Conservation (phyloP, 2,797 vertebrate genomes). For the Microctenopoma lineatum region DNA sequence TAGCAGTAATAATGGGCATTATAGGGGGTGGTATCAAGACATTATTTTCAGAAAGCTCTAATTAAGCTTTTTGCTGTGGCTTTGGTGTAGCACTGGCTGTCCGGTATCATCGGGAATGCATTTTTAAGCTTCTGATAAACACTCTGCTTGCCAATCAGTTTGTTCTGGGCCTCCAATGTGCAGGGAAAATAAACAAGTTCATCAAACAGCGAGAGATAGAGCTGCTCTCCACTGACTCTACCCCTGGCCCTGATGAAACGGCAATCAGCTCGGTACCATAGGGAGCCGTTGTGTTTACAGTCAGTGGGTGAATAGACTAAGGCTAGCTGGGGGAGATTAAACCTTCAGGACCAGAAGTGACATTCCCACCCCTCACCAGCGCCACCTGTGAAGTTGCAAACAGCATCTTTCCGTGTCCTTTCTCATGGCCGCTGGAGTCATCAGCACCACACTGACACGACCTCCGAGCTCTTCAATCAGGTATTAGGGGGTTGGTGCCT, state of each 20-base stretch:
- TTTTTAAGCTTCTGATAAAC: conserved; percentile 64
- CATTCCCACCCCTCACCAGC: conserved; percentile 53
- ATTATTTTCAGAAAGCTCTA: conserved; percentile 76
- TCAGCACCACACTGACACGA: conserved; percentile 69
- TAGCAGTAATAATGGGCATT: conserved; percentile 83
- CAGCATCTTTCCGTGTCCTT: conserved; percentile 45
- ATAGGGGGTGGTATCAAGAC: conserved; percentile 76
- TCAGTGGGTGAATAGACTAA: conserved; percentile 60
- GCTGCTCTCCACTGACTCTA: conserved; percentile 55
- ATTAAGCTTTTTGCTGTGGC: conserved; percentile 69
- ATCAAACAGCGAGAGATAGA: conserved; percentile 69
- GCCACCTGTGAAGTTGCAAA: conserved; percentile 69
- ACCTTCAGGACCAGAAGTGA: conserved; percentile 67
- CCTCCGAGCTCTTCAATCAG: conserved; percentile 47
- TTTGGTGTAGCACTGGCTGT: conserved; percentile 48
- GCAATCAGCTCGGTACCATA: conserved; percentile 65
- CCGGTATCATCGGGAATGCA: conserved; percentile 50
- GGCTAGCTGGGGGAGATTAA: conserved; percentile 57
- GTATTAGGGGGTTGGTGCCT: not conserved
- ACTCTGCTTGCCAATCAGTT: conserved; percentile 62
- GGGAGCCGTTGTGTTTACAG: conserved; percentile 73
- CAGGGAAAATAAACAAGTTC: conserved; percentile 72
- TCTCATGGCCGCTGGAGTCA: conserved; percentile 13
- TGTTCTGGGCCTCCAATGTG: conserved; percentile 53
- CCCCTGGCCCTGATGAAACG: conserved; percentile 60